These are phyloP conservation scores for Macropodus opercularis DNA, from an alignment of 2,797 vertebrate genomes.

Conservation along the genomic window DNA sequence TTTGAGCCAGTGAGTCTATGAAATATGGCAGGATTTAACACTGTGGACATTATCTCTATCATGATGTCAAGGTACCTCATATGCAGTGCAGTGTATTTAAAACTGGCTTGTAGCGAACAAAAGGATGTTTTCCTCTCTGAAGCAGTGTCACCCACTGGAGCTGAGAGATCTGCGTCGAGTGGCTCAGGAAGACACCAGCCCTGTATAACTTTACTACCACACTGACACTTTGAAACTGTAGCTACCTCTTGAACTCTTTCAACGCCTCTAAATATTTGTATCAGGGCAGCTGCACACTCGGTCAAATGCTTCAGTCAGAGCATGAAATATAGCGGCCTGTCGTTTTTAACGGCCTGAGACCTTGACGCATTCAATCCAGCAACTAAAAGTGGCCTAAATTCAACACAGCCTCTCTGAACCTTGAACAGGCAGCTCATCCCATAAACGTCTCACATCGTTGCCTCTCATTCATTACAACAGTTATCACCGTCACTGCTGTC, in stretches of 20 bases:
- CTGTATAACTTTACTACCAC: conserved; percentile 32
- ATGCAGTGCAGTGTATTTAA: neutral
- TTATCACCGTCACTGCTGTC: neutral
- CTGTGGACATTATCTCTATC: too few relatives aligned
- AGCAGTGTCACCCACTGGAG: conserved; percentile 8
- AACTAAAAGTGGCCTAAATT: conserved; percentile 17
- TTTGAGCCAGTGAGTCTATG: too few relatives aligned
- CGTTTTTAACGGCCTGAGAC: conserved; percentile 17
- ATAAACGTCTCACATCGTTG: conserved; percentile 7
- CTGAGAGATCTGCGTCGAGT: conserved; percentile 46
- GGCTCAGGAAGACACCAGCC: conserved; percentile 44
- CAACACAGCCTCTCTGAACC: conserved; percentile 13
- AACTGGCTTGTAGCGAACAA: conserved; percentile 3
- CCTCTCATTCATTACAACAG: conserved; percentile 12
- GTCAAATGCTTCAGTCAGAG: conserved; percentile 41
- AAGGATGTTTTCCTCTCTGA: too few relatives aligned
- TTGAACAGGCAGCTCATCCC: neutral
- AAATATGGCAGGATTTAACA: neutral
- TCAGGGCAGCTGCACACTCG: conserved; percentile 43
- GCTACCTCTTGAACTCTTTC: conserved; percentile 34
- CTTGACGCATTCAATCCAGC: conserved; percentile 36
- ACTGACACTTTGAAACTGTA: conserved; percentile 39
- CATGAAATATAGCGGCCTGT: conserved; percentile 18
- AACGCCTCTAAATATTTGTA: conserved; percentile 33
- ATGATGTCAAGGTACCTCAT: neutral